These are phyloP conservation scores for Hypothenemus hampei DNA, from an alignment of 1,140 invertebrate genomes.

Conservation along the genomic window DNA sequence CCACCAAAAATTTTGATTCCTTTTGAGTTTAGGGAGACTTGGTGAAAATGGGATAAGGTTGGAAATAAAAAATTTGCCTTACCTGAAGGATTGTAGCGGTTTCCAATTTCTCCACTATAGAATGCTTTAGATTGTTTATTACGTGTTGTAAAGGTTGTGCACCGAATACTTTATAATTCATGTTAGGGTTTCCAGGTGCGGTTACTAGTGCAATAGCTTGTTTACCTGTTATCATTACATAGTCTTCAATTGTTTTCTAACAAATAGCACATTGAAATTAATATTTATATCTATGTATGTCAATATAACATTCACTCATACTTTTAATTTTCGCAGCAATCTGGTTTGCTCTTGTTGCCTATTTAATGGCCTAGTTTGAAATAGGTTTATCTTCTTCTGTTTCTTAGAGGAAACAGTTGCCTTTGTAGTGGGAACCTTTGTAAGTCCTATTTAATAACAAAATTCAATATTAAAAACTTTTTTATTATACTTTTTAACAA, in stretches of 20 bases:
- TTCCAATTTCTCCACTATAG: slow-evolving; percentile 94
- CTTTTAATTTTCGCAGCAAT: slow-evolving; percentile 79
- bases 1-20: slow-evolving; percentile 87
- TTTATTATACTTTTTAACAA: slow-evolving; percentile 29
- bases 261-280: slow-evolving; percentile 33
- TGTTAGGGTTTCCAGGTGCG: slow-evolving; percentile 93
- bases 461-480: neutral
- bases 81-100: slow-evolving; percentile 68
- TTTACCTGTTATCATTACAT: slow-evolving; percentile 93
- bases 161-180: slow-evolving; percentile 94
- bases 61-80: neutral
- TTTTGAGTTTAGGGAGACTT: slow-evolving; percentile 84
- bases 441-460: slow-evolving; percentile 61
- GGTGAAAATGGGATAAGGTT: no score
- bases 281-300: no score
- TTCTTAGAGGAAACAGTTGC: slow-evolving; percentile 96
- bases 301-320: slow-evolving; percentile 44
- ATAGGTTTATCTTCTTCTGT: slow-evolving; percentile 89
- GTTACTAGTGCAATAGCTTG: slow-evolving; percentile 94
- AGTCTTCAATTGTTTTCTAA: slow-evolving; percentile 95
- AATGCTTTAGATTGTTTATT: slow-evolving; percentile 80
- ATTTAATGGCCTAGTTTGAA: slow-evolving; percentile 97
- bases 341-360: slow-evolving; percentile 94
- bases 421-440: slow-evolving; percentile 93
- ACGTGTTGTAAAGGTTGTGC: slow-evolving; percentile 96